Evolutionary conservation across 2,113 vertebrate species (phyloP), one percentile per base, ranked within the genome.

Genomic region (Stegastes partitus): DNA sequence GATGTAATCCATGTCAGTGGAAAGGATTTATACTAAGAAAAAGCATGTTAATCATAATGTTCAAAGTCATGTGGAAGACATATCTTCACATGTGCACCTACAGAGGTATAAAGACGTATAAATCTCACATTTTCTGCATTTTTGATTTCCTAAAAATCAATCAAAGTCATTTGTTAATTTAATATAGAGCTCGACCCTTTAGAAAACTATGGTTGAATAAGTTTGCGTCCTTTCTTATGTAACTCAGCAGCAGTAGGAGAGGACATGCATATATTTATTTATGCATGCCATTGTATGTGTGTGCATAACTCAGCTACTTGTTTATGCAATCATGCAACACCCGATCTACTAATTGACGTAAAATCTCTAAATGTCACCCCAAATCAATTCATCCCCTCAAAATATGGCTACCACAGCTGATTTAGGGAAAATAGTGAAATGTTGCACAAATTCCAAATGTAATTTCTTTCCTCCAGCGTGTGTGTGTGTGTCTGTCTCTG

Each of bases 391-490:
- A 68, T 78, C 75, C 56, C 61, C 50, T 70, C 50, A 65, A 82
- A 74, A 75, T 77, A 62, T 39, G 53, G 28, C 77, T 66, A 68
- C 44, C 44, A 25, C n/a, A 26, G 61, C 65, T 28, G 31, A 76
- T 61, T 74, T 61, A 42, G 61, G 25, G 50, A 2, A 61, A 68
- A 71, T 78, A 47, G 47, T 81, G 71, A 83, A 80, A 63, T 63
- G 69, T 56, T 73, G 14, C 45, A 34, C 71, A 69, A 47, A 84
- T 75, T 72, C 89, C 54, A 84, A 84, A 92, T 85, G 77, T 83
- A 84, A 87, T 73, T 61, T 26, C 26, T 77, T 56, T 80, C 59
- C 75, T 58, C 57, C 28, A 55, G 64, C 22, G 39, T 22, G 71
- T 49, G 31, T 70, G 61, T 74, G 45, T 22, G 63, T 57, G 56